A percentile compares a stretch with the other conserved stretches of the same genome.
phyloP scores from a whole-genome alignment of 1,140 invertebrate genomes.

The Bombus superbus region DNA sequence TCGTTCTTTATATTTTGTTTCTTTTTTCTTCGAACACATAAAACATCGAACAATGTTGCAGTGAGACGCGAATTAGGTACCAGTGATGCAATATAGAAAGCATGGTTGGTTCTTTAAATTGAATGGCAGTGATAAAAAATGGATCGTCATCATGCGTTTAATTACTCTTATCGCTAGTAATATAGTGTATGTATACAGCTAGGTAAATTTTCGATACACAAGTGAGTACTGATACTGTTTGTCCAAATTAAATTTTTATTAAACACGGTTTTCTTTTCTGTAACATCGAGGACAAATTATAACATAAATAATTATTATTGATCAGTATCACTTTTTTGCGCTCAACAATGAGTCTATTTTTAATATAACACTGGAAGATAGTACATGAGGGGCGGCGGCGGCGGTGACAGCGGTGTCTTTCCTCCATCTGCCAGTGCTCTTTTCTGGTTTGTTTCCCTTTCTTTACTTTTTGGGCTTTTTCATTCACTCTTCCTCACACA shows the following conservation, averaged over 20 bases:
- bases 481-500: slow-evolving; percentile 52
- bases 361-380: slow-evolving; percentile 82
- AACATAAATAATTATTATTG: slow-evolving; percentile 82
- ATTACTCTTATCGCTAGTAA: slow-evolving; percentile 30
- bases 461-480: slow-evolving; percentile 32
- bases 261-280: slow-evolving; percentile 80
- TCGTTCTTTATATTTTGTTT: neutral
- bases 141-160: slow-evolving; percentile 43
- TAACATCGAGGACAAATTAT: slow-evolving; percentile 83
- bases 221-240: slow-evolving; percentile 71
- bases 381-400: slow-evolving; percentile 61
- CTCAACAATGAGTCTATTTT: slow-evolving; percentile 79
- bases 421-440: slow-evolving; percentile 58
- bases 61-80: neutral
- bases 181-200: slow-evolving; percentile 42
- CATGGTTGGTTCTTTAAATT: slow-evolving; percentile 34
- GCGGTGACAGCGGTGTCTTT: slow-evolving; percentile 59
- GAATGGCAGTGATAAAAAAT: slow-evolving; percentile 63
- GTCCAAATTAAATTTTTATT: slow-evolving; percentile 83
- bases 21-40: neutral
- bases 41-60: slow-evolving; percentile 15
- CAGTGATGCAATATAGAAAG: slow-evolving; percentile 26
- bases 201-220: slow-evolving; percentile 48
- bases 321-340: slow-evolving; percentile 82
- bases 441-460: slow-evolving; percentile 25